A percentile compares a stretch with the other conserved stretches of the same genome.
These are phyloP conservation scores for Oryctolagus cuniculus DNA, from an alignment of 2,113 vertebrate species.

Conservation along the genomic window mOryCun1.1 NC_091436.1:52311501-52312000, in stretches of 20 bases:
- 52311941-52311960: no score
- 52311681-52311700: background rate
- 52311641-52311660: background rate
- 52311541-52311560: background rate
- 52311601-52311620: background rate
- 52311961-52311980: no score
- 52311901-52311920: no score
- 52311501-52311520: background rate
- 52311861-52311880: background rate
- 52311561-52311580: background rate
- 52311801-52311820: background rate
- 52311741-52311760: background rate
- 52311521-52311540: background rate
- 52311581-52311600: background rate
- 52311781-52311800: background rate
- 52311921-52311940: no score
- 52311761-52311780: background rate
- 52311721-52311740: background rate
- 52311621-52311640: background rate
- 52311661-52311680: background rate
- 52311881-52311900: background rate
- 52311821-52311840: background rate
- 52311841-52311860: background rate
- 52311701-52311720: fast-evolving
- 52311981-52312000: no score